Evolutionary conservation across 2,797 vertebrate species (phyloP), one percentile per base, ranked within the genome.

Genomic region (Sphenodon punctatus): DNA sequence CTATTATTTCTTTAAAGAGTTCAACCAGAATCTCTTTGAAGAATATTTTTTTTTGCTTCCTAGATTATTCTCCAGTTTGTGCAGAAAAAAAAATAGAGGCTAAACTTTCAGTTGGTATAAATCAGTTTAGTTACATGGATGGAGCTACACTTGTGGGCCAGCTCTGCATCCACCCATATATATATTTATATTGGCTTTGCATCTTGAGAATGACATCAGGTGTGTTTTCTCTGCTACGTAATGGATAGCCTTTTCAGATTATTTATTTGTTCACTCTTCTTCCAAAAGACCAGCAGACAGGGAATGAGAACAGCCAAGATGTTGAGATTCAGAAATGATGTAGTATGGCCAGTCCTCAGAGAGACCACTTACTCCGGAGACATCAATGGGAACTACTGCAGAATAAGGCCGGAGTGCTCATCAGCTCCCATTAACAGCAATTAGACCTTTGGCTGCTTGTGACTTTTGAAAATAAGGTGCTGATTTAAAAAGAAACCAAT

Each of bases 201-300:
- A 20, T 56, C 84, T 79, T 87, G 39, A 13, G 85, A 75, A 38
- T 64, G 38, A 39, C 72, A 59, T 10, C 5, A 76, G 39, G 75
- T 87, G 55, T 76, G 64, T 5, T 66, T 81, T 79, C 42, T 16
- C 83, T 70, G 65, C 67, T 74, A 55, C 10, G 30, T 30, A 27
- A 55, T 56, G 49, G 32, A 79, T 71, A 51, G 73, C 43, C 32
- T 71, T 84, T 82, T 34, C 64, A 78, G 38, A 66, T 32, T 60
- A 25, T 13, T 8, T 76, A 58, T 74, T 48, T 86, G 60, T 67
- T 84, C 67, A 69, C n/a, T 70, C 59, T 63, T 82, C 66, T 38
- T 22, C 43, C 86, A 75, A 86, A 88, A 78, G 88, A 56, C 71
- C 45, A 10, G 27, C 17, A 78, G 23, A 84, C 60, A 60, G 41